Conservation (phyloP, 2,797 vertebrate species). For the Periophthalmus magnuspinnatus region DNA sequence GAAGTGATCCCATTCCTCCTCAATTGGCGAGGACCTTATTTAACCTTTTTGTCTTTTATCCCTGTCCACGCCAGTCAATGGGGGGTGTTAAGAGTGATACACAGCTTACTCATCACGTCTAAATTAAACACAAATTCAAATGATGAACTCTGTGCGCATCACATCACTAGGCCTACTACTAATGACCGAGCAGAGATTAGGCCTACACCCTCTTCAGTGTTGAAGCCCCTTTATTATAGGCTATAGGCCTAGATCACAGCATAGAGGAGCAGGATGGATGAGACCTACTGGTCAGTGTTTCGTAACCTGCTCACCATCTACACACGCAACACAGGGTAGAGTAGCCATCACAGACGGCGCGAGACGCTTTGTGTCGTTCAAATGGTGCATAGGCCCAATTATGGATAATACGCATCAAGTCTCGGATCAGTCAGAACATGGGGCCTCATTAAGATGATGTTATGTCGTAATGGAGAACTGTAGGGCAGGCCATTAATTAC, state of each 20-base stretch:
- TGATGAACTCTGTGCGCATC: background rate
- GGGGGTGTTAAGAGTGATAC: background rate
- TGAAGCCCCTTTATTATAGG: constrained; percentile 38
- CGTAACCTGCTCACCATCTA: constrained; percentile 37
- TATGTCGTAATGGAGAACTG: constrained; percentile 34
- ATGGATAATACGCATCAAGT: constrained; percentile 59
- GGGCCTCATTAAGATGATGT: constrained; percentile 21
- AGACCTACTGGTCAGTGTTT: constrained; percentile 43
- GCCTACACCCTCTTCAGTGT: constrained; percentile 46
- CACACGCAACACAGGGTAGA: constrained; percentile 45
- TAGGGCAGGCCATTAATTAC: constrained; percentile 10
- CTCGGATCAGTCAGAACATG: constrained; percentile 50
- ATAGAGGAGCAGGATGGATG: constrained; percentile 23
- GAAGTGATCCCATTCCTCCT: background rate
- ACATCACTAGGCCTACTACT: background rate
- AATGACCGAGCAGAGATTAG: constrained; percentile 9
- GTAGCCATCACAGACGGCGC: constrained; percentile 33
- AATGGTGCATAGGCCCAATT: constrained; percentile 62
- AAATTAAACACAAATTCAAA: background rate
- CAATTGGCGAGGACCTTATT: background rate
- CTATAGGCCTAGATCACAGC: constrained; percentile 16
- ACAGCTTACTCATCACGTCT: background rate
- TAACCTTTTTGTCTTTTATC: background rate
- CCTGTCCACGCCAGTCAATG: background rate
- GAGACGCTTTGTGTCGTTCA: constrained; percentile 54